Conservation (phyloP, 2,797 vertebrate species). For the Orientallactaga sibirica region DNA sequence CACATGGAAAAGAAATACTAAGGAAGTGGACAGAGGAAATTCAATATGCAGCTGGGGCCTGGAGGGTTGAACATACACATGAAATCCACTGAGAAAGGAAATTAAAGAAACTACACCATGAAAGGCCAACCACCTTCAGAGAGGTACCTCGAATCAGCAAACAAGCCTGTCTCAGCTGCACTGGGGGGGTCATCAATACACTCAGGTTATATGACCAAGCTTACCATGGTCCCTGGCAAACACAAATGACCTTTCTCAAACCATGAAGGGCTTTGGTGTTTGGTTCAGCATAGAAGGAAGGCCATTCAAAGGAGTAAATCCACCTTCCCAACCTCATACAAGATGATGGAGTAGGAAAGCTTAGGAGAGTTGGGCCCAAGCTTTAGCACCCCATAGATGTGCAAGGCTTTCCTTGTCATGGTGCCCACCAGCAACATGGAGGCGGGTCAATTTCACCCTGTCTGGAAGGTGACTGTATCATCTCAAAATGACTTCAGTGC, state of each 20-base stretch:
- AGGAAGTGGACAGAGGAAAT: neutral
- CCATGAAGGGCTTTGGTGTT: neutral
- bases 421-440: neutral
- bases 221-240: neutral
- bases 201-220: too few relatives aligned
- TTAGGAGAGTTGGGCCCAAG: neutral
- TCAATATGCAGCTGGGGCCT: neutral
- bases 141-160: accelerated
- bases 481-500: neutral
- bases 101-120: neutral
- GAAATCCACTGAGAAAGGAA: neutral
- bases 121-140: neutral
- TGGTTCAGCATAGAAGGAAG: neutral
- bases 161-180: neutral
- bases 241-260: neutral
- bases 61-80: neutral
- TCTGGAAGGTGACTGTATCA: neutral
- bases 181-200: too few relatives aligned
- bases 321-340: neutral
- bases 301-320: neutral
- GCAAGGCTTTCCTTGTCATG: neutral
- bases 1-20: neutral
- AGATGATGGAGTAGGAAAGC: neutral
- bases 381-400: too few relatives aligned
- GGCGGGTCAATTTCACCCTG: neutral